Percentiles rank a stretch among this genome's conserved stretches.
Evolutionary conservation across 2,888 invertebrate species (phyloP).

Genomic region (Monopis laevigella): DNA sequence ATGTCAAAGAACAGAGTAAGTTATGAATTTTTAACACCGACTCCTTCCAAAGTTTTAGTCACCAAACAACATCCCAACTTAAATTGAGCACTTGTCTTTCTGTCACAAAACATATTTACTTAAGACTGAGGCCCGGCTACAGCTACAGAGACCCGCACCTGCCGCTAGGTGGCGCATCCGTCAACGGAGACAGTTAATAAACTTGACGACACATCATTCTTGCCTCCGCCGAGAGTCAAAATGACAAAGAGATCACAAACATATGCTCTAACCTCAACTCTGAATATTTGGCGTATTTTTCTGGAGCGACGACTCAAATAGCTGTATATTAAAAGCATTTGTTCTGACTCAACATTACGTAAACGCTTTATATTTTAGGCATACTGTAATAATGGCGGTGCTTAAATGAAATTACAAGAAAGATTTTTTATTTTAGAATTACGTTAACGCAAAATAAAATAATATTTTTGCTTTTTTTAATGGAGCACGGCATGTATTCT

Average conservation of each 20-base stretch:
- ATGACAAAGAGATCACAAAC: constrained; percentile 20
- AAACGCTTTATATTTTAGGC: no score
- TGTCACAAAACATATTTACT: constrained; percentile 5
- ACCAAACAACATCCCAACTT: background rate
- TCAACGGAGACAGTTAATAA: constrained; percentile 57
- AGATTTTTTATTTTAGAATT: no score
- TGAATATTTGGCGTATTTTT: constrained; percentile 6
- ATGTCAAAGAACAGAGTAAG: no score
- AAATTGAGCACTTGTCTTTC: constrained; percentile 2
- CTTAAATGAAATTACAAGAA: no score
- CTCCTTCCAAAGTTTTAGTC: background rate
- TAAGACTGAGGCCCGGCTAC: background rate
- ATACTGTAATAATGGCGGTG: no score
- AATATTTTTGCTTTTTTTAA: no score
- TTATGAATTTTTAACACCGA: no score
- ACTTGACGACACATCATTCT: constrained; percentile 30
- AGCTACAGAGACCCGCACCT: constrained; percentile 29
- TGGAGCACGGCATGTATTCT: no score
- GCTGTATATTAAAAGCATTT: no score
- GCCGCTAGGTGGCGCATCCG: constrained; percentile 38
- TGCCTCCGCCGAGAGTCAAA: constrained; percentile 25
- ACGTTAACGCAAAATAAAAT: no score
- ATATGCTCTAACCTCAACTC: constrained; percentile 13
- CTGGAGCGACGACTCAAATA: no score
- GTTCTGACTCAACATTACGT: no score